A percentile compares a stretch with the other conserved stretches of the same genome.
Conservation (phyloP, 2,797 vertebrate genomes). For the Pseudomugil gertrudae region DNA sequence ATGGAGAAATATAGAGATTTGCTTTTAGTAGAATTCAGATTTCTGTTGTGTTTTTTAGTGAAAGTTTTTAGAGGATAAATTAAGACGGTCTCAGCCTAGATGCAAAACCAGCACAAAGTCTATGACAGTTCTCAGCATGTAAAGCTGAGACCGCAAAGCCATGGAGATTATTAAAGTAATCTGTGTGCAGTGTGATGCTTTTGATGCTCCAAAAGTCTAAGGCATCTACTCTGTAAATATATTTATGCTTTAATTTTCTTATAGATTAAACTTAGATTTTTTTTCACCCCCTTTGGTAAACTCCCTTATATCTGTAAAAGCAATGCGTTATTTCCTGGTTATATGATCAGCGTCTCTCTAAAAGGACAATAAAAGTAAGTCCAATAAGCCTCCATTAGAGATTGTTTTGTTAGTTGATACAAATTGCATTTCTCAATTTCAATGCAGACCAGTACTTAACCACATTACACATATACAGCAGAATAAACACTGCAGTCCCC, state of each 20-base stretch:
- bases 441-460: background rate
- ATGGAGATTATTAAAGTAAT: slow-evolving; percentile 8
- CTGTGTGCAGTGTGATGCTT: slow-evolving; percentile 8
- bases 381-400: background rate
- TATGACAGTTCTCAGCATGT: background rate
- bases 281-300: background rate
- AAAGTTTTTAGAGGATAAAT: slow-evolving; percentile 12
- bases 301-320: background rate
- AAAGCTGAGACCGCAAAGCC: background rate
- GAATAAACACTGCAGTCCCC: background rate
- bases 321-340: background rate
- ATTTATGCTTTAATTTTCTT: no score
- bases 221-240: background rate
- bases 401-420: background rate
- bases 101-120: slow-evolving; percentile 3
- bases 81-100: slow-evolving; percentile 1
- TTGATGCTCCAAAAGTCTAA: background rate
- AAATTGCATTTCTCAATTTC: background rate
- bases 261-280: background rate
- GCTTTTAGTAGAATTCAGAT: slow-evolving; percentile 39
- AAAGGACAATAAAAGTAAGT: background rate
- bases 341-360: background rate
- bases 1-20: slow-evolving; percentile 36
- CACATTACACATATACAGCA: background rate
- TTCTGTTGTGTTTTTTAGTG: slow-evolving; percentile 29